Evolutionary conservation across 2,888 invertebrate species (phyloP), one percentile per base, ranked within the genome.

Genomic region (Ormyrus nitidulus): DNA sequence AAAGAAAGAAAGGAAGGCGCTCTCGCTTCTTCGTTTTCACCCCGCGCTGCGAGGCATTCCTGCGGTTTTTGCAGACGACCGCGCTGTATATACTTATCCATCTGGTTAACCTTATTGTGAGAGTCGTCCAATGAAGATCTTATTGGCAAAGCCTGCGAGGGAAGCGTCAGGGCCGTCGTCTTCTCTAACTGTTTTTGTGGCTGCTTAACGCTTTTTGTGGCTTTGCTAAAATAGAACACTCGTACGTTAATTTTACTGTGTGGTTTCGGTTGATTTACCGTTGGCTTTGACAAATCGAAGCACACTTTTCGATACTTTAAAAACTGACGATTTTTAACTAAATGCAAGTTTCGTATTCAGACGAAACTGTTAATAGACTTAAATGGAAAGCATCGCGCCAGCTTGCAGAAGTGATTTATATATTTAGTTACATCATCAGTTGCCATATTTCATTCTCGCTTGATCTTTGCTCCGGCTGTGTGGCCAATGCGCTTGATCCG

Each of bases 41-140:
- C 34, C 34, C 34, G 34, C 4, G 34, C 34, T 4, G 34, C 34
- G 49, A 56, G 6, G 49, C 65, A 61, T 76, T 59, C 59, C 68
- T 76, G 59, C 13, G 65, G 59, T 51, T 76, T 51, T 53, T 44
- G 44, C 44, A 13, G 34, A 34, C 51, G 8, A n/a, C 9, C 4
- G 34, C 34, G 34, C 34, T 34, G 34, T 4, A 34, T 34, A 34
- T 34, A 34, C 34, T 34, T 34, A 34, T 34, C 34, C 34, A 34
- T 34, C 34, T 34, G 34, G 34, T 34, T 34, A 34, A 34, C 34
- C 34, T 34, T 34, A 34, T 34, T 34, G 34, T 34, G 34, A 34
- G 34, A 34, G 34, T 34, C 34, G 34, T 13, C 34, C 62, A 69
- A 76, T 76, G 49, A 62, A 62, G 62, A 69, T 76, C 53, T 62